Evolutionary conservation across 1,140 invertebrate genomes (phyloP), one percentile per base, ranked within the genome.

Genomic region (Heliconius hewitsoni): DNA sequence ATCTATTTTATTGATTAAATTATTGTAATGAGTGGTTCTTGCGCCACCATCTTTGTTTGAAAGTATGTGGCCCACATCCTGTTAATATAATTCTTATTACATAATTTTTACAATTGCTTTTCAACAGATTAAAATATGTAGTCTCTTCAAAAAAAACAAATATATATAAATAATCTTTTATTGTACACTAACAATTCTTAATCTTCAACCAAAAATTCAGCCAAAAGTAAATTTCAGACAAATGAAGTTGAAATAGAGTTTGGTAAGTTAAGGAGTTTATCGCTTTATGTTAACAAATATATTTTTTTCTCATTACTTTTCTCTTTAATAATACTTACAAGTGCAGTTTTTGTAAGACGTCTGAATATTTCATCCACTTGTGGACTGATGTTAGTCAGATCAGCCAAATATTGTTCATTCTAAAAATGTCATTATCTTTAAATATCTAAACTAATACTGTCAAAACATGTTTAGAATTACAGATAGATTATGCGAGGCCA

Each of bases 321-420:
- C 37, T 16, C 19, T 9, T 27, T 4, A 66, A 16, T 30, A 66
- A 3, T 77, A 90, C 92, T 91, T 87, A 94, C 92, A 73, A 90
- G 85, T 79, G 91, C 91, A 79, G 90, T 94, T 83, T 93, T 91
- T 16, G 88, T 94, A 9, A 94, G 85, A 80, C 93, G 87, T 81
- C 86, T 89, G 50, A 85, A 88, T 27, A 84, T 90, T 87, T 94
- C 92, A 84, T 92, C 88, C 39, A 94, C 82, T 86, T 90, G 88
- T 39, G 91, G 91, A 34, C 79, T 81, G 27, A 93, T 80, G 74
- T 86, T 83, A 73, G 77, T 78, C 8, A 94, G 71, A 34, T 93
- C 87, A 73, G 87, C 74, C 8, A 90, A 60, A 71, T 90, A 85
- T 5, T 79, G 71, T 80, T 89, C 86, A 86, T 93, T 94, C 93